phyloP scores from a whole-genome alignment of 1,140 invertebrate species.

The Heliconius melpomene region DNA sequence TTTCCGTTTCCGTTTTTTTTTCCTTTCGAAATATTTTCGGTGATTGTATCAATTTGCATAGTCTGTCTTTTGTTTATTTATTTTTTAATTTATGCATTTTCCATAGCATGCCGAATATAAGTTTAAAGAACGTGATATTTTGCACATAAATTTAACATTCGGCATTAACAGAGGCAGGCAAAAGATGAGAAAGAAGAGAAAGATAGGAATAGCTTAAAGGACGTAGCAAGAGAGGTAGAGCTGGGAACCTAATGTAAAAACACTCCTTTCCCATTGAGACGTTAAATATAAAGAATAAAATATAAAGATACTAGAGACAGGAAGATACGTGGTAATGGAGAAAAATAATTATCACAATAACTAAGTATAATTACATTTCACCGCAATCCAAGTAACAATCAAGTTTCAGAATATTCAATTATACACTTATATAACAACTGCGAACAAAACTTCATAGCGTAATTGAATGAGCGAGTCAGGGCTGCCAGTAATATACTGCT shows the following conservation, averaged over 20 bases:
- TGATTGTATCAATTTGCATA: neutral
- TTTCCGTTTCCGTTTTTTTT: neutral
- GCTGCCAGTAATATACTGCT: slow-evolving; percentile 12
- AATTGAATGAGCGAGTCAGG: slow-evolving; percentile 34
- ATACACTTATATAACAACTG: slow-evolving; percentile 38
- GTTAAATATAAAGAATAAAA: too few species aligned
- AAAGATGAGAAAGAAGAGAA: too few species aligned
- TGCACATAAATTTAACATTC: too few species aligned
- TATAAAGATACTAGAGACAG: neutral
- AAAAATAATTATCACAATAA: slow-evolving; percentile 28
- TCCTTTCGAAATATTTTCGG: neutral
- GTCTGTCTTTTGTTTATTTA: slow-evolving; percentile 1
- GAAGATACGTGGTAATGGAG: slow-evolving; percentile 1
- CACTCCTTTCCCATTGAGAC: too few species aligned
- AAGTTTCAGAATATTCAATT: slow-evolving; percentile 39
- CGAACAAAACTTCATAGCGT: slow-evolving; percentile 36
- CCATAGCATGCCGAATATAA: too few species aligned
- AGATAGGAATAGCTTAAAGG: too few species aligned
- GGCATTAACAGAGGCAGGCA: too few species aligned
- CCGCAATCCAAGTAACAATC: slow-evolving; percentile 39
- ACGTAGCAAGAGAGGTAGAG: too few species aligned
- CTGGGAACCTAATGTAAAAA: too few species aligned
- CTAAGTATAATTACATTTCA: slow-evolving; percentile 22
- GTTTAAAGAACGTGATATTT: too few species aligned
- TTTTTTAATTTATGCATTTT: neutral